These are phyloP conservation scores for Adrianichthys oophorus DNA, from an alignment of 2,797 vertebrate species.

Conservation along the genomic window DNA sequence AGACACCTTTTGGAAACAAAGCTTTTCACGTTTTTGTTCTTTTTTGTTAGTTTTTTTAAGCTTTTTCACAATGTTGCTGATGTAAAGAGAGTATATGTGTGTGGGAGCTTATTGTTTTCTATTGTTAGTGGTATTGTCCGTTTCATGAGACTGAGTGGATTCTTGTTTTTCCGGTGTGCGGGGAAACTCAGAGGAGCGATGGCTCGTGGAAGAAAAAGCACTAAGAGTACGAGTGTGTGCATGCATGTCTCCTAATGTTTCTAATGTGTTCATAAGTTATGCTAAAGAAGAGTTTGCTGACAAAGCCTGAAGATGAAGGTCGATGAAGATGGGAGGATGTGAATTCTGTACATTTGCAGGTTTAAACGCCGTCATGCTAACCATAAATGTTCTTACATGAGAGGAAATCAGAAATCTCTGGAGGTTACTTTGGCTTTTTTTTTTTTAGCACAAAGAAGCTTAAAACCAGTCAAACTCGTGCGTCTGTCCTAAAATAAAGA, in stretches of 20 bases:
- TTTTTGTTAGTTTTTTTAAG: constrained; percentile 78
- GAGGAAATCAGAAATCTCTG: not conserved
- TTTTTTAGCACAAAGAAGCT: constrained; percentile 48
- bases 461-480: constrained; percentile 24
- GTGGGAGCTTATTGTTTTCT: constrained; percentile 18
- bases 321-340: constrained; percentile 29
- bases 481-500: not conserved
- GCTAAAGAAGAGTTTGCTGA: constrained; percentile 49
- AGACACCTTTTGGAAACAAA: constrained; percentile 72
- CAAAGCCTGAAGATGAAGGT: constrained; percentile 59
- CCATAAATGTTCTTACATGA: constrained; percentile 4
- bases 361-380: constrained; percentile 12
- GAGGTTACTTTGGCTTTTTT: constrained; percentile 44
- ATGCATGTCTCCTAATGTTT: constrained; percentile 52
- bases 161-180: too few species aligned
- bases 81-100: constrained; percentile 37
- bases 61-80: constrained; percentile 46
- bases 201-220: constrained; percentile 45
- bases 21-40: constrained; percentile 80
- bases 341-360: constrained; percentile 42
- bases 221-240: constrained; percentile 57
- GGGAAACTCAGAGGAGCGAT: not conserved
- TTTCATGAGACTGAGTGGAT: constrained; percentile 13
- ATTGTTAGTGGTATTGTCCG: constrained; percentile 16
- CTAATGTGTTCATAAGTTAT: constrained; percentile 44